Evolutionary conservation across 2,888 invertebrate genomes (phyloP), one percentile per base, ranked within the genome.

Genomic region (Cabera pusaria): DNA sequence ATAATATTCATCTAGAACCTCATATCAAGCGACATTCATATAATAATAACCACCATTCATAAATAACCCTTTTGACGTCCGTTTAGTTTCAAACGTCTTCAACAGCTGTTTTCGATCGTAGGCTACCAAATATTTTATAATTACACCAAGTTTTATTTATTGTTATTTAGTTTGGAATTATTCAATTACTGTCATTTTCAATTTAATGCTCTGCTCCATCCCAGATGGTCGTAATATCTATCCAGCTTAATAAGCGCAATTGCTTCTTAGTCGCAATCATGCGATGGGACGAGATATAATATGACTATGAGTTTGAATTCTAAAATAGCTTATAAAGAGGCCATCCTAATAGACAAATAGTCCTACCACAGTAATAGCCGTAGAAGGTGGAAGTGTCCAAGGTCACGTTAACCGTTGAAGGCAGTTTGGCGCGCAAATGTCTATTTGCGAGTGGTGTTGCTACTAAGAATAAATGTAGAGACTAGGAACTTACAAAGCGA

Each of bases 381-480:
- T 26, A 25, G 48, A 44, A 38, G 42, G 44, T 47, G 51, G 51
- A 48, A 46, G 43, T 42, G n/a, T 18, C 39, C 51, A 52, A 52
- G 48, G 51, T 46, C 45, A 41, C 51, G 46, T 57, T 48, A 59
- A 63, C 61, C 56, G 59, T 51, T 56, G 49, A 52, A 46, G 52
- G 50, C 54, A 55, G 52, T 56, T 56, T 64, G 61, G 58, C 56
- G 59, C 52, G 59, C 56, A 53, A 69, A 69, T 61, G 59, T 51
- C 58, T 57, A 52, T 44, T 42, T 34, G 52, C 42, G 47, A 45
- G 49, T 49, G 44, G 53, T 42, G 46, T 53, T 48, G 46, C 46
- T 41, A 48, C n/a, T n/a, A n/a, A n/a, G n/a, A n/a, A n/a, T n/a
- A n/a, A n/a, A n/a, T n/a, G n/a, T n/a, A n/a, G n/a, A n/a, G n/a